A percentile compares a stretch with the other conserved stretches of the same genome.
Evolutionary conservation across 2,113 vertebrate genomes (phyloP).

Genomic region (Puma concolor): DNA sequence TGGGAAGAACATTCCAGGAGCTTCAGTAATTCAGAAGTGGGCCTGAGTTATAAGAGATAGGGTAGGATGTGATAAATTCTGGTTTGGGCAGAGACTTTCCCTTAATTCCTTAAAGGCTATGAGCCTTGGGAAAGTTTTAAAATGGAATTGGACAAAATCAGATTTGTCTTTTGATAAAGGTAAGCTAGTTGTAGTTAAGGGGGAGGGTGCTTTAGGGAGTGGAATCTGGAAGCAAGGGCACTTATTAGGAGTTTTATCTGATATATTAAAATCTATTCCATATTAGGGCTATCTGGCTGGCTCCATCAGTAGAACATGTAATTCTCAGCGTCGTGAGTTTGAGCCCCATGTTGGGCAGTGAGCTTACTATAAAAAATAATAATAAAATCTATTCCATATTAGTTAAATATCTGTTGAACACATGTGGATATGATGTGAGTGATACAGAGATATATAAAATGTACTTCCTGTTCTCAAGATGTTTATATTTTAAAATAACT

Average conservation of each 20-base stretch:
- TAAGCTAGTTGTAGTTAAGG: neutral
- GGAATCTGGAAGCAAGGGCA: neutral
- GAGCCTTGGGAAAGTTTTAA: conserved; percentile 50
- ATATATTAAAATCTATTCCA: neutral
- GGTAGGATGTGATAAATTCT: neutral
- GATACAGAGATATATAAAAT: neutral
- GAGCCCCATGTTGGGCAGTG: neutral
- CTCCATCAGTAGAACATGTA: neutral
- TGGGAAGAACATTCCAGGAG: neutral
- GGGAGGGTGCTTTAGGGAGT: neutral
- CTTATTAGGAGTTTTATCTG: conserved; percentile 14
- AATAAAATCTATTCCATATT: conserved; percentile 15
- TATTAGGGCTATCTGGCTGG: neutral
- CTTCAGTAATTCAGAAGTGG: neutral
- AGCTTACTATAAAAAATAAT: neutral
- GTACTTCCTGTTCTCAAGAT: neutral
- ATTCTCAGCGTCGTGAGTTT: neutral
- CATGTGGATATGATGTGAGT: neutral
- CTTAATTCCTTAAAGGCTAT: neutral
- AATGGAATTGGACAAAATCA: neutral
- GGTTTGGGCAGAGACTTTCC: neutral
- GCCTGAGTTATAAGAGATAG: neutral
- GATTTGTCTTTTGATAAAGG: conserved; percentile 27
- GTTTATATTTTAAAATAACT: conserved; percentile 36
- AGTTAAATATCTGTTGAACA: conserved; percentile 28